A percentile compares a stretch with the other conserved stretches of the same genome.
These are phyloP conservation scores for Microplitis demolitor DNA, from an alignment of 1,140 invertebrate species.

Conservation along the genomic window DNA sequence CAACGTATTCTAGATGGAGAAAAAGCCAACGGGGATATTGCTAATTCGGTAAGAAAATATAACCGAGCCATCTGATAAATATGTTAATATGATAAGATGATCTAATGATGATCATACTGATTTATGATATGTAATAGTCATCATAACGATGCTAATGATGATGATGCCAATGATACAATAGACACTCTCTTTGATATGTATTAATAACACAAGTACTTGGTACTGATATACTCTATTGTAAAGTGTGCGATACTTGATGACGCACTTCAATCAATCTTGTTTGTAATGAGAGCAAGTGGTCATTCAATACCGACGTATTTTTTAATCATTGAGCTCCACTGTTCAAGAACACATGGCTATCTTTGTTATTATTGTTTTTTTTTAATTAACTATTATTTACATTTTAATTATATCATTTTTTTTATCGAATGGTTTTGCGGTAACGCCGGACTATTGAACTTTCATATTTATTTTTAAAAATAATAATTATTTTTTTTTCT, in stretches of 20 bases:
- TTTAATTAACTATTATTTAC: background rate
- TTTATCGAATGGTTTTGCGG: background rate
- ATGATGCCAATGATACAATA: background rate
- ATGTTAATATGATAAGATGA: background rate
- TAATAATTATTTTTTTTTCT: background rate
- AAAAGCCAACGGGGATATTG: constrained; percentile 53
- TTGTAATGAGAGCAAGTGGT: background rate
- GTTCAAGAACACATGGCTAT: constrained; percentile 13
- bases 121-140: background rate
- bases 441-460: background rate
- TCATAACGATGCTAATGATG: background rate
- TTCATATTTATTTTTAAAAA: background rate
- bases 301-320: background rate
- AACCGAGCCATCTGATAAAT: background rate
- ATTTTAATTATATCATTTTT: background rate
- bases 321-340: constrained; percentile 5
- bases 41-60: constrained; percentile 53
- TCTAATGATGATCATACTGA: background rate
- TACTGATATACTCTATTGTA: no score
- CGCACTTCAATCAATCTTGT: background rate
- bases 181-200: no score
- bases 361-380: background rate
- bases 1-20: constrained; percentile 71
- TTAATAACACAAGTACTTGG: no score
- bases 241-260: no score